Percentiles rank a stretch among this genome's conserved stretches.
Conservation (phyloP, 2,888 invertebrate genomes). For the Macaria notata region DNA sequence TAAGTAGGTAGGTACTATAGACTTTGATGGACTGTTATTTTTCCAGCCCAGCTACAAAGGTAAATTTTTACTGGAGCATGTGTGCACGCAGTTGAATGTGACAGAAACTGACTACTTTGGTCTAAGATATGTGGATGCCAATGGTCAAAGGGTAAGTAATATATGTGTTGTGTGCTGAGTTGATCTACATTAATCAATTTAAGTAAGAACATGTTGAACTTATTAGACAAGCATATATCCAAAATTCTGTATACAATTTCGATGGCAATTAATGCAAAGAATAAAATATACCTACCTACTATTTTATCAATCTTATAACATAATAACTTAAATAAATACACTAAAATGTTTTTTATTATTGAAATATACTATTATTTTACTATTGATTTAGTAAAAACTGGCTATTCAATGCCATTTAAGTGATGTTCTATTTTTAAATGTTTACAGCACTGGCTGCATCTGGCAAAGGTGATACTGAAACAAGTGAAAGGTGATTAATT, state of each 20-base stretch:
- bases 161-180: background rate
- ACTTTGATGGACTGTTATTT: constrained; percentile 4
- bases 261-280: too few relatives aligned
- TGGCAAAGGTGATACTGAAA: constrained; percentile 93
- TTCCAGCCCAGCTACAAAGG: constrained; percentile 94
- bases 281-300: too few relatives aligned
- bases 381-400: constrained; percentile 3
- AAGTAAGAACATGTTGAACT: too few relatives aligned
- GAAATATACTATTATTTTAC: background rate
- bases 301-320: too few relatives aligned
- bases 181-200: too few relatives aligned
- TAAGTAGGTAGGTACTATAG: too few relatives aligned
- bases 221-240: too few relatives aligned
- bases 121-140: constrained; percentile 93
- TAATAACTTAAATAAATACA: too few relatives aligned
- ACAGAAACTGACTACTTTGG: constrained; percentile 97
- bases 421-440: constrained; percentile 17
- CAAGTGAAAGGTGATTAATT: constrained; percentile 91
- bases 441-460: constrained; percentile 96
- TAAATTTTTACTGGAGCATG: constrained; percentile 93
- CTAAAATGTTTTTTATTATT: too few relatives aligned
- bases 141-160: constrained; percentile 91
- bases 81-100: constrained; percentile 94
- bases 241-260: too few relatives aligned
- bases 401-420: constrained; percentile 10